A percentile compares a stretch with the other conserved stretches of the same genome.
Conservation (phyloP, 2,888 invertebrate genomes). For the Lepidocyrtinus sp. region DNA sequence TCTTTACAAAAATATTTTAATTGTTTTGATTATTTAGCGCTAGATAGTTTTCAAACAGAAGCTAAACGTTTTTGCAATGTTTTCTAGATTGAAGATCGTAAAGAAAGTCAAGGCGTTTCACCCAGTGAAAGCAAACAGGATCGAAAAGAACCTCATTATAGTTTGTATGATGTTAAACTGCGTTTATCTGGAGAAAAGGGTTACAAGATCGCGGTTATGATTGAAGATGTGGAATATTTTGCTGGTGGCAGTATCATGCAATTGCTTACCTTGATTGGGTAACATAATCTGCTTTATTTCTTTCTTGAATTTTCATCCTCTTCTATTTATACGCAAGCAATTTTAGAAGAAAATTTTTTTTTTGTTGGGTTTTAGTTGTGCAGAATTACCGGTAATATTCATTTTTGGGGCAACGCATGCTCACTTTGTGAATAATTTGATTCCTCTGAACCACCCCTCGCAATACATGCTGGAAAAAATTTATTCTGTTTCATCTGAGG, state of each 20-base stretch:
- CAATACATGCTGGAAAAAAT: slow-evolving; percentile 60
- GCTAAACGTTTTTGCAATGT: too few species aligned
- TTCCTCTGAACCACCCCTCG: slow-evolving; percentile 55
- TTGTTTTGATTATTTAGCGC: neutral
- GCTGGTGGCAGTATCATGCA: slow-evolving; percentile 54
- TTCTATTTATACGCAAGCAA: too few species aligned
- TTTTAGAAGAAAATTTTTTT: neutral
- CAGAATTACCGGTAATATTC: slow-evolving; percentile 58
- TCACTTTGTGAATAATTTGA: slow-evolving; percentile 49
- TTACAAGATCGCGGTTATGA: slow-evolving; percentile 54
- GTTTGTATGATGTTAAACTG: slow-evolving; percentile 41
- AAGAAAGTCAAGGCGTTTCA: too few species aligned
- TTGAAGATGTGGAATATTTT: slow-evolving; percentile 66
- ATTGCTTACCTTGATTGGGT: slow-evolving; percentile 60
- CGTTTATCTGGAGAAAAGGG: neutral
- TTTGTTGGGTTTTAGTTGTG: slow-evolving; percentile 31
- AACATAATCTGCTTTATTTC: slow-evolving; percentile 15
- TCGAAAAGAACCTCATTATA: slow-evolving; percentile 25
- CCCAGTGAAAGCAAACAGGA: too few species aligned
- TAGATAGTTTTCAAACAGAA: too few species aligned
- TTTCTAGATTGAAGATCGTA: too few species aligned
- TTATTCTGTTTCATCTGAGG: slow-evolving; percentile 40
- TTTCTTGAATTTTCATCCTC: too few species aligned
- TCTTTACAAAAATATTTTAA: neutral
- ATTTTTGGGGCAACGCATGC: slow-evolving; percentile 57